Evolutionary conservation across 2,113 vertebrate species (phyloP).

Genomic region (Orientallactaga bullata): DNA sequence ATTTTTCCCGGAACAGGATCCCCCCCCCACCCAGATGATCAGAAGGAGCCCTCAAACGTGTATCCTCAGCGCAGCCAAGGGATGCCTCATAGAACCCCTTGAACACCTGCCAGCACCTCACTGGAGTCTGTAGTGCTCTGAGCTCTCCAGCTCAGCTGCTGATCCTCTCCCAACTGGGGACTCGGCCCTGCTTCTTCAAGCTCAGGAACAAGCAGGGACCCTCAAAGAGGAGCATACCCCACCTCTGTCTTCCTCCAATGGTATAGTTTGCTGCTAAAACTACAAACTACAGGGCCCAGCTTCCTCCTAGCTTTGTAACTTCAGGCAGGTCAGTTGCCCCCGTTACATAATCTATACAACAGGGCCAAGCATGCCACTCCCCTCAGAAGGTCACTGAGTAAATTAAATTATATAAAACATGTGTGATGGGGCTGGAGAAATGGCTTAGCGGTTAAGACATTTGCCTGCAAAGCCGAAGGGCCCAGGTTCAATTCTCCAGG

Average conservation of each 20-base stretch:
- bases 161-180: background rate
- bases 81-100: background rate
- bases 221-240: no score
- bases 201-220: background rate
- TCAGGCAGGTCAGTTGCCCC: background rate
- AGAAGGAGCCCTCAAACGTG: background rate
- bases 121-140: slow-evolving; percentile 45
- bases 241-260: rapidly evolving
- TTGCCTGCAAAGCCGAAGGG: no score
- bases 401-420: background rate
- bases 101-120: slow-evolving; percentile 23
- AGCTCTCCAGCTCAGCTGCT: background rate
- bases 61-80: background rate
- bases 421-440: no score
- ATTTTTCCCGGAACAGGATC: background rate
- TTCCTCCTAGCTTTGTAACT: background rate
- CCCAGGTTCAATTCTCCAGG: no score
- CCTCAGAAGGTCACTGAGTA: background rate
- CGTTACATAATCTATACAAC: background rate
- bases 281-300: background rate
- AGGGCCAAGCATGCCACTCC: background rate
- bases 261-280: background rate
- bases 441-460: no score
- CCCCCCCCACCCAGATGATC: background rate
- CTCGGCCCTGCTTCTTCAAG: background rate